These are phyloP conservation scores for Fukomys damarensis DNA, from an alignment of 2,113 vertebrate genomes.

Conservation along the genomic window DNA sequence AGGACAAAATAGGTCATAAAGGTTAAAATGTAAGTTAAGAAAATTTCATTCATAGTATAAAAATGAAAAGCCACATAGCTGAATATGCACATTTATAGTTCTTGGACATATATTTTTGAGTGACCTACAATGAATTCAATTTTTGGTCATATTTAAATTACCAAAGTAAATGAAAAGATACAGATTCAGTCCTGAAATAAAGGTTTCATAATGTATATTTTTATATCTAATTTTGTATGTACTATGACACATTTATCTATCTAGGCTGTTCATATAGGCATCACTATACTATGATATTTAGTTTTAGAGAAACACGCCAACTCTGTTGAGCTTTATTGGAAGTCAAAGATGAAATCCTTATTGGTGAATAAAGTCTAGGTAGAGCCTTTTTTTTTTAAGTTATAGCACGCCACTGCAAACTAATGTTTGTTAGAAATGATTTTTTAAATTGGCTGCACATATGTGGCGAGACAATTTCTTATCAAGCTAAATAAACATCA, in stretches of 20 bases:
- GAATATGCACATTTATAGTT: background rate
- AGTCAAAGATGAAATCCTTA: slow-evolving; percentile 42
- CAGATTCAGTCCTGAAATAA: background rate
- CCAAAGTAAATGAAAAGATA: slow-evolving; percentile 7
- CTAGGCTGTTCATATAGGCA: background rate
- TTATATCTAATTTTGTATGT: background rate
- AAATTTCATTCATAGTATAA: slow-evolving; percentile 38
- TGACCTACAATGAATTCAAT: background rate
- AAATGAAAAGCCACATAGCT: background rate
- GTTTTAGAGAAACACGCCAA: background rate
- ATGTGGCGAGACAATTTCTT: slow-evolving; percentile 54
- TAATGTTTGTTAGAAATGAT: slow-evolving; percentile 50
- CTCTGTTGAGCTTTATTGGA: background rate
- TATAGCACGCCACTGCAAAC: background rate
- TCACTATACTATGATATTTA: background rate
- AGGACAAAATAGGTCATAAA: slow-evolving; percentile 29
- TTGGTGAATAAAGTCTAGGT: slow-evolving; percentile 1
- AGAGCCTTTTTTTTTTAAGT: background rate
- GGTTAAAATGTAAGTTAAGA: background rate
- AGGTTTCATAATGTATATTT: background rate
- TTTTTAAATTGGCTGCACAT: slow-evolving; percentile 54
- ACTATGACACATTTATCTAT: background rate
- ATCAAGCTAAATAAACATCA: slow-evolving; percentile 46
- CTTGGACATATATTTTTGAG: background rate
- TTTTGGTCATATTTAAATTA: background rate